Evolutionary conservation across 2,797 vertebrate species (phyloP), one percentile per base, ranked within the genome.

Genomic region (Telmatherina bonti): DNA sequence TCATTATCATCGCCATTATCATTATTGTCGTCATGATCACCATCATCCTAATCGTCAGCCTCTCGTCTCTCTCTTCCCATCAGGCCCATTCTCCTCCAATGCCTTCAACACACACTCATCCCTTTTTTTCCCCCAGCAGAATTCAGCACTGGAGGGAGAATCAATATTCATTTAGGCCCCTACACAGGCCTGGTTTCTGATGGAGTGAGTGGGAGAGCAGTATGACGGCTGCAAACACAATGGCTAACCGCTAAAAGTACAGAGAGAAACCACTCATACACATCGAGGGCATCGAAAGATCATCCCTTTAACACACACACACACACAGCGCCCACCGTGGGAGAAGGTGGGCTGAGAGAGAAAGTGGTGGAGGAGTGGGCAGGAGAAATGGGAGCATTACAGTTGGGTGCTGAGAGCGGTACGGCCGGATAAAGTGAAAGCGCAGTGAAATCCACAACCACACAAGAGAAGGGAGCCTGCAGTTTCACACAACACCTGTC

Each of bases 161-260:
- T 93, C 92, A 91, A 93, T 93, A 92, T 91, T 93, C 88, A 92
- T 93, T 92, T 91, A 89, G 85, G 86, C 85, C 85, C 67, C 79
- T 77, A 89, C 91, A 88, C 89, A 78, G 82, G 86, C 85, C 87
- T 59, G 66, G 29, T 78, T 86, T 79, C 90, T 93, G 91, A 93
- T 92, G 88, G 89, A 91, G 89, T 90, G 90, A 92, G 92, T 89
- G 90, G 87, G 88, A 91, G 90, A 90, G 81, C 81, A 56, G 66
- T 75, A 78, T 86, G 91, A 92, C 86, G 87, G 89, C 87, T 81
- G 76, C 81, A 74, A 86, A 89, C 87, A 88, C 88, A 82, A 86
- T 78, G 74, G 85, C 79, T 80, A 54, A 83, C 81, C 54, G 52
- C 84, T 75, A 82, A 85, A 89, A 88, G 87, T 83, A 76, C 78